These are phyloP conservation scores for Ctena decussata DNA, from an alignment of 2,888 invertebrate genomes.

Conservation along the genomic window DNA sequence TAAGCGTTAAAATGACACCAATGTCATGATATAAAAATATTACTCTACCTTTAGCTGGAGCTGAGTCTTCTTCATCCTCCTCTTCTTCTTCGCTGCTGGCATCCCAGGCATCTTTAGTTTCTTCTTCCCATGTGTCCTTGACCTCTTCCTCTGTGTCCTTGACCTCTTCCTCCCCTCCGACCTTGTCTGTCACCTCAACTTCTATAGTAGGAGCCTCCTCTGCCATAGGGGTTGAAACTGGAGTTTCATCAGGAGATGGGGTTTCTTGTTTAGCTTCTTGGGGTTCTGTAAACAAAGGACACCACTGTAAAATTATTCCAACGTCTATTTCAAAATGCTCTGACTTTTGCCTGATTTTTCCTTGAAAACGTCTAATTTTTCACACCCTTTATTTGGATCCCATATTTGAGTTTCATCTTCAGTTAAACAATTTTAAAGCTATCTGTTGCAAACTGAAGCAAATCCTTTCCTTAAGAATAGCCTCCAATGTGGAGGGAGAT, in stretches of 20 bases:
- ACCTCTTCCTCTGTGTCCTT: constrained; percentile 84
- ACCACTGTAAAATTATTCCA: too few relatives aligned
- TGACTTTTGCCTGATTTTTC: too few relatives aligned
- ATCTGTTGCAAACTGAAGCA: too few relatives aligned
- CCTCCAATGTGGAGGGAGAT: too few relatives aligned
- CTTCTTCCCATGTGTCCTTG: constrained; percentile 90
- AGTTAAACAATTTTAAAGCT: too few relatives aligned
- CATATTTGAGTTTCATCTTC: too few relatives aligned
- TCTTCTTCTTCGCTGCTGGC: constrained; percentile 90
- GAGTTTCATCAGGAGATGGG: constrained; percentile 57
- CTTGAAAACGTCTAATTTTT: too few relatives aligned
- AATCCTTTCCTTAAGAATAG: too few relatives aligned
- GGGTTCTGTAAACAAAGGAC: constrained; percentile 47
- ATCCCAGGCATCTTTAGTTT: constrained; percentile 85
- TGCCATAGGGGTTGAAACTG: constrained; percentile 52
- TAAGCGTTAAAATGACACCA: too few relatives aligned
- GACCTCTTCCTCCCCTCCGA: constrained; percentile 18
- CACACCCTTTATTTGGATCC: too few relatives aligned
- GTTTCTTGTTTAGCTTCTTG: constrained; percentile 55
- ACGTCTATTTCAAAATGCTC: too few relatives aligned
- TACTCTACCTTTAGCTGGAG: constrained; percentile 19
- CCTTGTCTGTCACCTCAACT: constrained; percentile 23
- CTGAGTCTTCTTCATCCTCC: constrained; percentile 61
- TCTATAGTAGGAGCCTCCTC: constrained; percentile 38
- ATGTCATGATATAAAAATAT: not conserved